phyloP scores from a whole-genome alignment of 2,113 vertebrate genomes.

The Prunella himalayana region DNA sequence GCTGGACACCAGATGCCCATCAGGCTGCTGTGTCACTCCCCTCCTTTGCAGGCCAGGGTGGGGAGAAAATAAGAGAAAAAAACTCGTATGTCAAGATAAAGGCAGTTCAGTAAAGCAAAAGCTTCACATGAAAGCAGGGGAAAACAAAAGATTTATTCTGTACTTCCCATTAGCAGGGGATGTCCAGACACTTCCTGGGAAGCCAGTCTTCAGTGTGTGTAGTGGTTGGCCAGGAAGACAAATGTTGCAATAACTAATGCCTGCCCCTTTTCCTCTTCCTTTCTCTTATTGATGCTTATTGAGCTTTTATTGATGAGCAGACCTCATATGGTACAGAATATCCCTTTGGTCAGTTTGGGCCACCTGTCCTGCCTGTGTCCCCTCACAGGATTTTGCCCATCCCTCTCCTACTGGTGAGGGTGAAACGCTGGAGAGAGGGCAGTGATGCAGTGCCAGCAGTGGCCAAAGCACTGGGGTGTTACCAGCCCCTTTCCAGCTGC shows the following conservation, averaged over 20 bases:
- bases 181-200: not conserved
- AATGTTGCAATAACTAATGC: fast-evolving
- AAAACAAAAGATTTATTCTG: not conserved
- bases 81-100: not conserved
- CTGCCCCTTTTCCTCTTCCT: not conserved
- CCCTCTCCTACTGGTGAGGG: not conserved
- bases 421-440: not conserved
- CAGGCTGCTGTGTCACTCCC: not conserved
- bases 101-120: not conserved
- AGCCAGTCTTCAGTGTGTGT: not conserved
- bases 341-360: not conserved
- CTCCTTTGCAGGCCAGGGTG: not conserved
- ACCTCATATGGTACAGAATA: not conserved
- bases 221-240: not conserved
- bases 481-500: not conserved
- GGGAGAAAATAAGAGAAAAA: not conserved
- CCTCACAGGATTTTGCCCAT: not conserved
- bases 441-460: not conserved
- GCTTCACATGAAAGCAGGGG: not conserved
- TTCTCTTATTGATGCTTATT: not conserved
- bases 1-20: not conserved
- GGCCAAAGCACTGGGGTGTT: not conserved
- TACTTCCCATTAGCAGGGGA: not conserved
- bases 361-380: not conserved
- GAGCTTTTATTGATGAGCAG: not conserved